These are phyloP conservation scores for Drosophila elegans DNA, from an alignment of 1,140 invertebrate species.

Conservation along the genomic window DNA sequence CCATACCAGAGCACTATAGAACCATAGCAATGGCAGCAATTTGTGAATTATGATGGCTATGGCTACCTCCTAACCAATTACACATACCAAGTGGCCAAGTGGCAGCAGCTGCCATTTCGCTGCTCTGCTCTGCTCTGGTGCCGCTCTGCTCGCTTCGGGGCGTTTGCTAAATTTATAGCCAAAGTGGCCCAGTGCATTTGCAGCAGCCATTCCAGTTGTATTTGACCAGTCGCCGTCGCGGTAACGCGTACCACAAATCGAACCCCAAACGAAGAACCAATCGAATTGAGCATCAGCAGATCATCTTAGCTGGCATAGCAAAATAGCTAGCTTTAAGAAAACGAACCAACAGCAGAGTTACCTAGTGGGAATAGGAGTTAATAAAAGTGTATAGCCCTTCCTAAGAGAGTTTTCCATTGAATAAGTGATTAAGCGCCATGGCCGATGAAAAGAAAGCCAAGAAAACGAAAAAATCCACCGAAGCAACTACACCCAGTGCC, in stretches of 20 bases:
- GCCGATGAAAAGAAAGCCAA: constrained; percentile 82
- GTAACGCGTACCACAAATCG: constrained; percentile 57
- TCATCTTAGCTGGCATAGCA: not conserved
- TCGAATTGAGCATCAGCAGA: constrained; percentile 12
- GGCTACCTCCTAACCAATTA: constrained; percentile 44
- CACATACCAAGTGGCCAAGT: constrained; percentile 47
- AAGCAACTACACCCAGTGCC: constrained; percentile 51
- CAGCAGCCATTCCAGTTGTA: constrained; percentile 77
- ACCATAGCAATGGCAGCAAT: constrained; percentile 34
- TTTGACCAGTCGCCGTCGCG: constrained; percentile 72
- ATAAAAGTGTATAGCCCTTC: not conserved
- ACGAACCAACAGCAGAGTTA: constrained; percentile 9
- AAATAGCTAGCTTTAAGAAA: constrained; percentile 2
- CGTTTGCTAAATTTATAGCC: constrained; percentile 76
- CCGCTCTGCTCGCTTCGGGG: constrained; percentile 47
- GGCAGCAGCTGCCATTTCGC: constrained; percentile 44
- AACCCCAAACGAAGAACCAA: constrained; percentile 53
- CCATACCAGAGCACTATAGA: constrained; percentile 34
- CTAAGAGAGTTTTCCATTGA: not conserved
- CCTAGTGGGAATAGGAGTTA: constrained; percentile 2
- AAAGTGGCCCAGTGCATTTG: constrained; percentile 69
- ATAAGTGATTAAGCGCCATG: constrained; percentile 38
- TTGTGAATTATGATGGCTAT: constrained; percentile 63
- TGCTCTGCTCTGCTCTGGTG: constrained; percentile 18
- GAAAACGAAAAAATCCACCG: constrained; percentile 79